Base-by-base conservation (phyloP, 2,797 vertebrate species). In the Malacoctenus gilli region DNA sequence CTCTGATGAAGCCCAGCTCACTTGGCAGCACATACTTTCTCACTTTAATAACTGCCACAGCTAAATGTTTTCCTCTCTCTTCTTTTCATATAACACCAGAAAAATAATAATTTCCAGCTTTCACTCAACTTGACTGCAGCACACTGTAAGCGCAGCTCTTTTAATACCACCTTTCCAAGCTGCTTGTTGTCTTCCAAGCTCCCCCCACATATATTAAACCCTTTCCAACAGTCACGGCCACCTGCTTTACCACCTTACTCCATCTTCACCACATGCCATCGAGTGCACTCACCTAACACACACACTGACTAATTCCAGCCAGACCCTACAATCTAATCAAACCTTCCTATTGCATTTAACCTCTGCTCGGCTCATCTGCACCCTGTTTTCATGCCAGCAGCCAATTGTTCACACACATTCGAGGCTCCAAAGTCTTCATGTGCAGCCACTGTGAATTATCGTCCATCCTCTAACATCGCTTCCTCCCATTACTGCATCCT, bases 241-340 rank as follows among this genome's bases (percentile, higher is more conserved):
- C 80, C 77, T 84, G 70, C 31, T 76, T 85, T 70, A 76, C 68
- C 71, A 63, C 67, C 49, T 73, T 63, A 65, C 64, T 82, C 65
- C 49, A 78, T 83, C 80, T 80, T 79, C 56, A 54, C 77, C 71
- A 52, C 77, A 79, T 72, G 77, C 22, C 55, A 67, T 54, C 36
- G 22, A 23, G n/a, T 53, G 18, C 28, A 38, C 47, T 18, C 47
- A 23, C 40, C 14, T 13, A 8, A 30, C 18, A 25, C 21, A 47
- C 52, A 36, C 16, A 22, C 42, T 25, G n/a, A 4, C 42, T 68
- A 51, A 72, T 70, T 63, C 47, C 53, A 42, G 54, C 59, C 25
- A 71, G 57, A 69, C 23, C 42, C 28, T 16, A 38, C 35, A 76
- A 77, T 82, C 66, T 64, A 80, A 85, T 85, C 78, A 77, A 79